These are phyloP conservation scores for Siniperca knerii DNA, from an alignment of 2,113 vertebrate genomes.

Conservation along the genomic window DNA sequence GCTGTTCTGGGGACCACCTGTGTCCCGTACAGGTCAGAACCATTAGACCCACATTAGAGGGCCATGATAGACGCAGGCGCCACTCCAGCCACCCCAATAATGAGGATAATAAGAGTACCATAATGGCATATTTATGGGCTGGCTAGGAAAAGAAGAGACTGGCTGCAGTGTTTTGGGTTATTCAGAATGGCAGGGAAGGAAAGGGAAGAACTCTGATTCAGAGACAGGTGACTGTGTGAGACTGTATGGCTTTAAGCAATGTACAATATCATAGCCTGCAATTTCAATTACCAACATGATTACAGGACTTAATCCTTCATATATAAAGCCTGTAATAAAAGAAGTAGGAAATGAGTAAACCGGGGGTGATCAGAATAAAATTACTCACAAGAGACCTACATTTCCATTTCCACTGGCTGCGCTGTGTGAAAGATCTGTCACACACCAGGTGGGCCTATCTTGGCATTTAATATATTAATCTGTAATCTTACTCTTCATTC, in stretches of 20 bases:
- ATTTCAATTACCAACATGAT: slow-evolving; percentile 72
- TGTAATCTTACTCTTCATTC: slow-evolving; percentile 75
- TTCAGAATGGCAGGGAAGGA: slow-evolving; percentile 30
- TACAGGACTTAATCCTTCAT: slow-evolving; percentile 63
- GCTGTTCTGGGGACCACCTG: slow-evolving; percentile 84
- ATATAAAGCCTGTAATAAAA: slow-evolving; percentile 57
- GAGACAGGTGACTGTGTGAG: slow-evolving; percentile 39
- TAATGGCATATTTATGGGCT: slow-evolving; percentile 81
- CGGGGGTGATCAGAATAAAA: slow-evolving; percentile 70
- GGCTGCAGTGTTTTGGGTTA: slow-evolving; percentile 47
- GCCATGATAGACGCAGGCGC: slow-evolving; percentile 81
- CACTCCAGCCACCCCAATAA: slow-evolving; percentile 79
- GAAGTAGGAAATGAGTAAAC: slow-evolving; percentile 51
- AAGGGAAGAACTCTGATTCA: slow-evolving; percentile 25
- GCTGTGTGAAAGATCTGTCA: slow-evolving; percentile 69
- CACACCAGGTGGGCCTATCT: slow-evolving; percentile 77
- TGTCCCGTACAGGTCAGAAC: slow-evolving; percentile 86
- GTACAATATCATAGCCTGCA: slow-evolving; percentile 27
- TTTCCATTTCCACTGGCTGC: slow-evolving; percentile 72
- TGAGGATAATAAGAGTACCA: slow-evolving; percentile 83
- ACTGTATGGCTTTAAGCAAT: slow-evolving; percentile 36
- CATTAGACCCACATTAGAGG: slow-evolving; percentile 86
- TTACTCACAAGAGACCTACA: slow-evolving; percentile 65
- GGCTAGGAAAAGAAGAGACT: slow-evolving; percentile 41
- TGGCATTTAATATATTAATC: slow-evolving; percentile 81